A percentile compares a stretch with the other conserved stretches of the same genome.
Conservation (phyloP, 2,797 vertebrate genomes). For the Selene dorsalis region DNA sequence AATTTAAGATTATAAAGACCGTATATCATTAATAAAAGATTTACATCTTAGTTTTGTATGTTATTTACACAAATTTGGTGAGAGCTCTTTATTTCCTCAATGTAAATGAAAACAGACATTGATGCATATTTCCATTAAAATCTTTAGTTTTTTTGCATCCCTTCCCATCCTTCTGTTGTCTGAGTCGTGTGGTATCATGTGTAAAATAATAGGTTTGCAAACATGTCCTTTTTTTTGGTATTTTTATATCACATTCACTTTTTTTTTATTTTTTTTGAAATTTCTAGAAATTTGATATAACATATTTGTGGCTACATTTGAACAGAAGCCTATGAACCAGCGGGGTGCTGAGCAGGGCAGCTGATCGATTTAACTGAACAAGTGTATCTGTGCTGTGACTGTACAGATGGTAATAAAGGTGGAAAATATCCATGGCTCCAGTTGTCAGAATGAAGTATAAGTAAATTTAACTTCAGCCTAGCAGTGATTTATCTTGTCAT, state of each 20-base stretch:
- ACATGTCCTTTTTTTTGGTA: background rate
- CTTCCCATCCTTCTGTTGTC: too few species aligned
- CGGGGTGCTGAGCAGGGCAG: background rate
- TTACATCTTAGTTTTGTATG: too few species aligned
- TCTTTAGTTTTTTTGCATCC: background rate
- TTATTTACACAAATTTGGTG: too few species aligned
- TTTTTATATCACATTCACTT: background rate
- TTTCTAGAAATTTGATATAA: background rate
- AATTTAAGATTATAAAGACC: too few species aligned
- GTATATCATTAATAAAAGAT: too few species aligned
- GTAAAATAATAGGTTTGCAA: background rate
- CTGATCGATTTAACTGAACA: background rate
- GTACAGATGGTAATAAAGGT: background rate
- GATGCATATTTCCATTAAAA: background rate
- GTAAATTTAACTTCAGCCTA: constrained; percentile 1
- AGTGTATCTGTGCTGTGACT: background rate
- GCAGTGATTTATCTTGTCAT: constrained; percentile 5
- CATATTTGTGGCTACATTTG: too few species aligned
- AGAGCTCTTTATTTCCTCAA: too few species aligned
- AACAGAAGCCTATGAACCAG: background rate
- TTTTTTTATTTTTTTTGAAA: too few species aligned
- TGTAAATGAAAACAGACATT: background rate
- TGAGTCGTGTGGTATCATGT: background rate
- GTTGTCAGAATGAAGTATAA: background rate
- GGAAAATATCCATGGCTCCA: background rate